These are phyloP conservation scores for Nerophis ophidion DNA, from an alignment of 2,113 vertebrate species.

Conservation along the genomic window DNA sequence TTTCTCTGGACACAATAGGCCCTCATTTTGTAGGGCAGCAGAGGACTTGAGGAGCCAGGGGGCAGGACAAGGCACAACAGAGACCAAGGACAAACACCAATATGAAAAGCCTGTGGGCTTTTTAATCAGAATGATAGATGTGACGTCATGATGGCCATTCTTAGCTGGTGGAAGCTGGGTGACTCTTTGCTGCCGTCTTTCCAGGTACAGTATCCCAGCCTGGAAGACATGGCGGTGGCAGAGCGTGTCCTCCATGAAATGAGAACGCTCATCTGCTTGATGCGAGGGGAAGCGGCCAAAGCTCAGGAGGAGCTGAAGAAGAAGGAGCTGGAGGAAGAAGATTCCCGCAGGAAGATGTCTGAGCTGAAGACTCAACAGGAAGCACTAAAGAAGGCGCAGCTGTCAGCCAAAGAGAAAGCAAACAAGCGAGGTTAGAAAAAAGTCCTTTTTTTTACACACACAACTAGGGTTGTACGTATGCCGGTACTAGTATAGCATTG, in stretches of 20 bases:
- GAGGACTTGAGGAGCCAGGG: no score
- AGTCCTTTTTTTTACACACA: no score
- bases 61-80: no score
- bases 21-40: no score
- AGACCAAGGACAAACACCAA: no score
- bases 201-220: constrained; percentile 79
- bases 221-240: constrained; percentile 76
- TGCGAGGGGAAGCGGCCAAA: constrained; percentile 72
- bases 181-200: no score
- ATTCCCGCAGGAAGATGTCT: constrained; percentile 59
- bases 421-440: constrained; percentile 67
- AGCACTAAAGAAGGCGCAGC: constrained; percentile 60
- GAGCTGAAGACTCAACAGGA: constrained; percentile 72
- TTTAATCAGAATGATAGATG: no score
- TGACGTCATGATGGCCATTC: no score
- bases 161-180: no score
- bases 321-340: constrained; percentile 66
- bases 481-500: no score
- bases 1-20: no score
- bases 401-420: constrained; percentile 57
- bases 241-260: constrained; percentile 83
- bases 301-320: constrained; percentile 73
- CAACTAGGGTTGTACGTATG: not conserved
- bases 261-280: constrained; percentile 71
- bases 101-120: no score